Evolutionary conservation across 2,113 vertebrate species (phyloP), one percentile per base, ranked within the genome.

Genomic region (Brachypodius melanocephalos): DNA sequence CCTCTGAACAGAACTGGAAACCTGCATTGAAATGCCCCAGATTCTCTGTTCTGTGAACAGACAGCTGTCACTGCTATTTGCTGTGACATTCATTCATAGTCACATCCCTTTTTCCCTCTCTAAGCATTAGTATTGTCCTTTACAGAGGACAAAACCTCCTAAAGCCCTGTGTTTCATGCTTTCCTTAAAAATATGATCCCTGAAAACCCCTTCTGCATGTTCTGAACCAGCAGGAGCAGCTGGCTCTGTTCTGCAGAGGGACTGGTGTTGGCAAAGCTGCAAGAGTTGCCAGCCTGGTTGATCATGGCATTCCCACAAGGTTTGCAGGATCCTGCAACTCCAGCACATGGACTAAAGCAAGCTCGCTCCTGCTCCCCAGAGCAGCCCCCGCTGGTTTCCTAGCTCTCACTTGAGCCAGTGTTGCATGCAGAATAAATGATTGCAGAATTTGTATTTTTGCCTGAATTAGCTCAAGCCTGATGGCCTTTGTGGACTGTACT

Each of bases 11-110:
- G 73, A 90, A 48, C n/a, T 81, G 73, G 73, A 92, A 90, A 75
- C 80, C 87, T 82, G 91, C 61, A 68, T 68, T 93, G 91, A 95
- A 92, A 71, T 92, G 89, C 25, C 88, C 88, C 76, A 86, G 3
- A 85, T 94, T 83, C 68, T 86, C 51, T 71, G 52, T 81, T 89
- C 61, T 68, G n/a, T 1, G 4, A 84, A 59, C 75, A 94, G 73
- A 49, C 32, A 90, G 59, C 58, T 75, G 32, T 77, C 45, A 34
- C 32, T 78, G 62, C 61, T 84, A 26, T 67, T 77, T 86, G 28
- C 83, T 86, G 61, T 58, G 81, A 82, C 61, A 17, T 73, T 80
- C 63, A 81, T 91, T 88, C 62, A 59, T 52, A 74, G 62, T 22
- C 48, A 25, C 29, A 20, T 81, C 26, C 42, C 18, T 68, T 89